A percentile compares a stretch with the other conserved stretches of the same genome.
Evolutionary conservation across 2,888 invertebrate species (phyloP).

Genomic region (Lasioglossum vierecki): DNA sequence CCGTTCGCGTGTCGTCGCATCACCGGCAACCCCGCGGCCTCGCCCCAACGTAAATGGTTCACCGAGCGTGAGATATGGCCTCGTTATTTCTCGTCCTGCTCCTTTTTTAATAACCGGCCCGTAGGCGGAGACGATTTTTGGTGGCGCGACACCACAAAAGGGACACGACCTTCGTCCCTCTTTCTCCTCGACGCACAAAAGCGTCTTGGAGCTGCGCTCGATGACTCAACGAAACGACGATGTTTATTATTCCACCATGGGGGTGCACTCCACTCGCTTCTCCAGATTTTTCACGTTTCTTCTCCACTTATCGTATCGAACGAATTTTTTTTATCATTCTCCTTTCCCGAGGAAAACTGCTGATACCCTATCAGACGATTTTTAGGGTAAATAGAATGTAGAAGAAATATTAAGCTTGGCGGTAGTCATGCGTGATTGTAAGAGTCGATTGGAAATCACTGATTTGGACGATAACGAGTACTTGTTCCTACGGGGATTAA

Average conservation of each 20-base stretch:
- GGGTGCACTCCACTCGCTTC: slow-evolving; percentile 48
- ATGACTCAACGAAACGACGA: slow-evolving; percentile 60
- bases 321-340: slow-evolving; percentile 36
- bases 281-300: slow-evolving; percentile 9
- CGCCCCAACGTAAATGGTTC: slow-evolving; percentile 39
- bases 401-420: neutral
- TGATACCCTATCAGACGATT: neutral
- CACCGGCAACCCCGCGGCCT: slow-evolving; percentile 12
- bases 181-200: slow-evolving; percentile 55
- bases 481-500: neutral
- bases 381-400: neutral
- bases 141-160: slow-evolving; percentile 42
- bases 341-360: neutral
- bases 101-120: slow-evolving; percentile 57
- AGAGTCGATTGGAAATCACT: neutral
- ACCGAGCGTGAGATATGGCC: slow-evolving; percentile 56
- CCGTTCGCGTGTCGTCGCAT: slow-evolving; percentile 48
- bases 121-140: slow-evolving; percentile 42
- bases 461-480: neutral
- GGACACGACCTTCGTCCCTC: slow-evolving; percentile 44
- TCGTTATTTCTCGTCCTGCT: slow-evolving; percentile 41
- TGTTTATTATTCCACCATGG: slow-evolving; percentile 44
- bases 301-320: neutral
- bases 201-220: slow-evolving; percentile 54
- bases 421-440: neutral